Conservation (phyloP, 1,140 invertebrate genomes). For the Acromyrmex heyeri region DNA sequence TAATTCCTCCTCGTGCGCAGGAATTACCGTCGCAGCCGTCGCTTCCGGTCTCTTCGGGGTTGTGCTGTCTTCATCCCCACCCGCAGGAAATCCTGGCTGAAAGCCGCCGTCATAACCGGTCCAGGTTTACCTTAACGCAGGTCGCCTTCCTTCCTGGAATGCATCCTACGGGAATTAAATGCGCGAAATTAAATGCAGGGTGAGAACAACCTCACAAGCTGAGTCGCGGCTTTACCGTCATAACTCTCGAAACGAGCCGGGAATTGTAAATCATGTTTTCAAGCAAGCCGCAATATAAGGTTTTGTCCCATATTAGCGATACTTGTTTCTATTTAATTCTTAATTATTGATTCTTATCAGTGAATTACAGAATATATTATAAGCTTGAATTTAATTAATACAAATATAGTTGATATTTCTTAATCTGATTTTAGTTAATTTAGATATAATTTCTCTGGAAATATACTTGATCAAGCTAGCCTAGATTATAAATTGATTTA, state of each 20-base stretch:
- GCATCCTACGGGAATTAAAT: conserved; percentile 74
- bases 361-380: not conserved
- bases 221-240: conserved; percentile 30
- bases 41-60: conserved; percentile 51
- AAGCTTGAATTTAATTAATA: not conserved
- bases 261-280: conserved; percentile 45
- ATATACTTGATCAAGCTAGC: not conserved
- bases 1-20: conserved; percentile 47
- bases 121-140: conserved; percentile 49
- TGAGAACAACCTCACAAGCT: conserved; percentile 30
- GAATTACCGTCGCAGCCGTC: conserved; percentile 44
- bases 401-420: too few species aligned
- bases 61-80: conserved; percentile 42
- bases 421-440: conserved; percentile 3
- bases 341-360: not conserved
- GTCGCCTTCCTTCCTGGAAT: conserved; percentile 53
- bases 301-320: not conserved
- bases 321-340: not conserved
- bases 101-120: conserved; percentile 49
- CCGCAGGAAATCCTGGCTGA: conserved; percentile 46
- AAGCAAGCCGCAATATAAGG: conserved; percentile 3
- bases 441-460: not conserved
- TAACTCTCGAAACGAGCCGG: conserved; percentile 46
- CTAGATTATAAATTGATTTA: not conserved
- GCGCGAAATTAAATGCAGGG: conserved; percentile 75